phyloP scores from a whole-genome alignment of 2,797 vertebrate genomes.

The Paratrypauchen microcephalus region DNA sequence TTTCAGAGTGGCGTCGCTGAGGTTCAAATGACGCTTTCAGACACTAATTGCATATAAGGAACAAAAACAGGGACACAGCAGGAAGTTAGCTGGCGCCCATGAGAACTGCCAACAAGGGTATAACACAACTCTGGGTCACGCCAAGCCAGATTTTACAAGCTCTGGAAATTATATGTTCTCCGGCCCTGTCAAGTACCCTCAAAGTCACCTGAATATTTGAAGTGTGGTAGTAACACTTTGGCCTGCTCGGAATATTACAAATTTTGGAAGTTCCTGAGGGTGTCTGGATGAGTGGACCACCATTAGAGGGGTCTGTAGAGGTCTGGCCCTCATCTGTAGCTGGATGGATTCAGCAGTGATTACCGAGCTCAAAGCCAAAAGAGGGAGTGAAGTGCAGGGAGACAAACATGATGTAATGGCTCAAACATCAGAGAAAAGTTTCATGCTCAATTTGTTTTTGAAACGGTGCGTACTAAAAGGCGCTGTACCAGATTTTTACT shows the following conservation, averaged over 20 bases:
- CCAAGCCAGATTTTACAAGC: constrained; percentile 34
- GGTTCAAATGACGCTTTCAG: constrained; percentile 41
- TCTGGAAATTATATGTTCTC: constrained; percentile 32
- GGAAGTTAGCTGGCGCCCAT: constrained; percentile 31
- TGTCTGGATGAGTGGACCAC: constrained; percentile 29
- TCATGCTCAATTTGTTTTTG: background rate
- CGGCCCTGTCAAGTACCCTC: constrained; percentile 38
- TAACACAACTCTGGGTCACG: constrained; percentile 28
- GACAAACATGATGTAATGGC: background rate
- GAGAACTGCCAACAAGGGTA: constrained; percentile 30
- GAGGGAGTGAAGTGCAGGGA: background rate
- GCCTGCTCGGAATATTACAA: constrained; percentile 33
- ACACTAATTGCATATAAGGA: constrained; percentile 44
- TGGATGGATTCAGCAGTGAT: constrained; percentile 8
- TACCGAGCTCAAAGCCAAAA: background rate
- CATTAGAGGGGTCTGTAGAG: constrained; percentile 9
- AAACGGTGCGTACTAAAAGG: background rate
- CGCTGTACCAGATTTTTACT: background rate
- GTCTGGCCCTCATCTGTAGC: constrained; percentile 8
- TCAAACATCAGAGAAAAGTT: background rate
- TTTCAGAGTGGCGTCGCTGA: constrained; percentile 42
- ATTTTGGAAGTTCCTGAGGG: constrained; percentile 21
- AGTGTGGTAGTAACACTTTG: constrained; percentile 31
- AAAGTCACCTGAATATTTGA: constrained; percentile 61
- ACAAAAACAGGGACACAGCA: constrained; percentile 30